These are phyloP conservation scores for Catamblyrhynchus diadema DNA, from an alignment of 2,797 vertebrate species.

Conservation along the genomic window DNA sequence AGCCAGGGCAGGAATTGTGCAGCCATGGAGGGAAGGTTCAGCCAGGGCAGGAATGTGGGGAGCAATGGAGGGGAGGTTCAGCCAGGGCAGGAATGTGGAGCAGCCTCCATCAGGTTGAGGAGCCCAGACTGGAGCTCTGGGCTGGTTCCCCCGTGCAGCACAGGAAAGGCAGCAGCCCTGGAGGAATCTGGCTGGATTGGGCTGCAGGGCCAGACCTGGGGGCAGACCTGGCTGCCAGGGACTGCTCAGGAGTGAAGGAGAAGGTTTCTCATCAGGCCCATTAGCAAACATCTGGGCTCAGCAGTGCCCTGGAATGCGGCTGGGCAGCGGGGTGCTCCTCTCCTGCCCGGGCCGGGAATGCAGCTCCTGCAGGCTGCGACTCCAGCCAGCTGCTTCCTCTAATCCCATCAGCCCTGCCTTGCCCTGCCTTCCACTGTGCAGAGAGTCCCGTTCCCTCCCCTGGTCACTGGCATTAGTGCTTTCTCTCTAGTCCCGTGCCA, in stretches of 20 bases:
- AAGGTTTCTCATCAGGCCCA: conserved; percentile 50
- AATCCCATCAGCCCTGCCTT: conserved; percentile 63
- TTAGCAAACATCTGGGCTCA: conserved; percentile 77
- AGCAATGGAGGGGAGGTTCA: too few relatives aligned
- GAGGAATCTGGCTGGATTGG: not conserved
- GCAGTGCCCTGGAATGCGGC: conserved; percentile 72
- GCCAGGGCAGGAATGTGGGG: not conserved
- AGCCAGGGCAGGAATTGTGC: too few relatives aligned
- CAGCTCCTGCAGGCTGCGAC: conserved; percentile 60
- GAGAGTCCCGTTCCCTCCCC: not conserved
- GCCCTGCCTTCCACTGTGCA: conserved; percentile 40
- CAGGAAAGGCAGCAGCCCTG: not conserved
- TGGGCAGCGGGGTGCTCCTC: conserved; percentile 57
- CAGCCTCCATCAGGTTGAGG: not conserved
- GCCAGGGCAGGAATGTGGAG: not conserved
- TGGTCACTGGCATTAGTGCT: not conserved
- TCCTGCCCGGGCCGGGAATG: conserved; percentile 55
- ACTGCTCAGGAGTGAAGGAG: not conserved
- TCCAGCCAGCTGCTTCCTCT: conserved; percentile 73
- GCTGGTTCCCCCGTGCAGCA: not conserved
- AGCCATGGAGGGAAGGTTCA: not conserved
- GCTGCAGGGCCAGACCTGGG: not conserved
- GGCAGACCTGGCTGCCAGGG: conserved; percentile 31
- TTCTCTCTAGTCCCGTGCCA: not conserved
- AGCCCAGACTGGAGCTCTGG: not conserved